Evolutionary conservation across 1,140 invertebrate species (phyloP), one percentile per base, ranked within the genome.

Genomic region (Cydia splendana): DNA sequence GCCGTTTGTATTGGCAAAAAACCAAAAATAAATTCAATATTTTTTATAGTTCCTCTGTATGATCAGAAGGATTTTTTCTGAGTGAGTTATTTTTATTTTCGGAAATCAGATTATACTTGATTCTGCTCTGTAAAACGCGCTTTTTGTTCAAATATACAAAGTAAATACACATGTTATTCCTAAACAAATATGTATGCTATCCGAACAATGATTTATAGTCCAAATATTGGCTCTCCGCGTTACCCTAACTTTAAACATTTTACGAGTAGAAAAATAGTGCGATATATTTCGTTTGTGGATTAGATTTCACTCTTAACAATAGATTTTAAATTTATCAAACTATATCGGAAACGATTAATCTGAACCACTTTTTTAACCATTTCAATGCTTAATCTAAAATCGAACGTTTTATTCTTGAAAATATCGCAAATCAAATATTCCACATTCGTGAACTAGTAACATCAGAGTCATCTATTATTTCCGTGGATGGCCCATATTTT

Each of bases 401-500:
- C 12, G 53, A 18, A 57, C 18, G 7, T 18, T 57, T 9, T 53
- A 18, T n/a, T 53, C 15, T 53, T 53, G n/a, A 4, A 53, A 53
- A 62, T 62, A 62, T 62, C 20, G 7, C 2, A 24, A n/a, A 24
- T 24, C 7, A 20, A 62, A 62, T 62, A 62, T 62, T 62, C 57
- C 57, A 24, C 10, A 62, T 62, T 62, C 20, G n/a, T 62, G 20
- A 24, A 62, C 18, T 24, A 62, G 20, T 24, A 62, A 62, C 57
- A 24, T 24, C 24, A 24, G 9, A 62, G 18, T 24, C 20, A 62
- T 62, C 20, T 62, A 62, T 62, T 62, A 62, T 74, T 74, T 74
- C 42, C 45, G 34, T 51, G 30, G 77, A 65, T 82, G 75, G 77
- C 18, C 57, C 73, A 78, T 75, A 84, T 84, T 80, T 81, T 77